Conservation (phyloP, 2,113 vertebrate genomes). For the Entosphenus tridentatus region DNA sequence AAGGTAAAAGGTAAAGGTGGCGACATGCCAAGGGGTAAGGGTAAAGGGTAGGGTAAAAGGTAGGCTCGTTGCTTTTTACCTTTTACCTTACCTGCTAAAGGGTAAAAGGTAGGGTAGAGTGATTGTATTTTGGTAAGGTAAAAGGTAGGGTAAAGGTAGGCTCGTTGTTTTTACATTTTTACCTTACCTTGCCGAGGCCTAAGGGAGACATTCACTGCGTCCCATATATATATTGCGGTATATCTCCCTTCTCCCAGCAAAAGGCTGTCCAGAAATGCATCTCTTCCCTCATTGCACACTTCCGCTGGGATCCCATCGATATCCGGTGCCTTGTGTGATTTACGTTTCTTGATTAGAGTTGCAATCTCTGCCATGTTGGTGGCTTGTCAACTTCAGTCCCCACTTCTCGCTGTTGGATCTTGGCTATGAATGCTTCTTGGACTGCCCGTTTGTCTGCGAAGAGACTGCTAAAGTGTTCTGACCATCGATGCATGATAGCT, state of each 20-base stretch:
- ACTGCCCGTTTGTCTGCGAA: neutral
- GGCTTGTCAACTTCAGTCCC: neutral
- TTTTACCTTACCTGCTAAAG: too few species aligned
- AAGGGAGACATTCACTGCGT: neutral
- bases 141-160: too few species aligned
- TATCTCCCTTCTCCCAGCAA: neutral
- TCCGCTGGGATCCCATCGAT: neutral
- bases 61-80: too few species aligned
- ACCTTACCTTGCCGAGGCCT: too few species aligned
- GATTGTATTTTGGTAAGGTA: too few species aligned
- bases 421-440: neutral
- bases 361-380: neutral
- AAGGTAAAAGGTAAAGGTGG: too few species aligned
- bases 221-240: neutral
- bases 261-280: neutral
- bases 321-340: neutral
- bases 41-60: too few species aligned
- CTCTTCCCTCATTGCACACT: neutral
- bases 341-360: neutral
- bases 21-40: too few species aligned
- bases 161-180: too few species aligned
- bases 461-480: neutral
- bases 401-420: neutral
- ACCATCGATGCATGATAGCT: neutral
- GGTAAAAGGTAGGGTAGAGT: too few species aligned